These are phyloP conservation scores for Drosophila tropicalis DNA, from an alignment of 1,140 invertebrate genomes.

Conservation along the genomic window DNA sequence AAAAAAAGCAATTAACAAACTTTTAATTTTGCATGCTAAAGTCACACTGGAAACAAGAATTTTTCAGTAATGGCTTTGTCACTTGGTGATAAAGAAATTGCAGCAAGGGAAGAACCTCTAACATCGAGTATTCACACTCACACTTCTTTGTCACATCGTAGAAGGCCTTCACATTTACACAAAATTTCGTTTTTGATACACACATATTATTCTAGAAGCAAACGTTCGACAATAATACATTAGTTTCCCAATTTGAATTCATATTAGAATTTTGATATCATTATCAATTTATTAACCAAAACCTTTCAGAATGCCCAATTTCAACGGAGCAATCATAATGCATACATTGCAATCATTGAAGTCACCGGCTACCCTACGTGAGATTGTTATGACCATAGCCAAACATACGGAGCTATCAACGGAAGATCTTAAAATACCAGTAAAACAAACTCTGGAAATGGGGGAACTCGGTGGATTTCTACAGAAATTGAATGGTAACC, in stretches of 20 bases:
- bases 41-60: too few relatives aligned
- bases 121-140: too few relatives aligned
- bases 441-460: conserved; percentile 60
- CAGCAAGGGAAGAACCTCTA: too few relatives aligned
- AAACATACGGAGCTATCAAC: conserved; percentile 49
- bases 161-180: neutral
- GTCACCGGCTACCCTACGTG: conserved; percentile 54
- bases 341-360: conserved; percentile 55
- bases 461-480: conserved; percentile 52
- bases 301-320: conserved; percentile 48
- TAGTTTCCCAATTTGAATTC: conserved; percentile 9
- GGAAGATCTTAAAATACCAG: conserved; percentile 48
- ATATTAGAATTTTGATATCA: too few relatives aligned
- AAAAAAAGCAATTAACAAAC: too few relatives aligned
- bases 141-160: neutral
- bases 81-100: too few relatives aligned
- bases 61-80: too few relatives aligned
- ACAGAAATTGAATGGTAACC: conserved; percentile 58
- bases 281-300: neutral
- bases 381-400: conserved; percentile 55
- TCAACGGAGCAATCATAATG: conserved; percentile 67
- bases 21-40: too few relatives aligned
- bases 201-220: neutral
- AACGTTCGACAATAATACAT: neutral
- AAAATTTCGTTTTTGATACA: too few relatives aligned